Evolutionary conservation across 2,888 invertebrate genomes (phyloP).

Genomic region (Drosophila barbarae): DNA sequence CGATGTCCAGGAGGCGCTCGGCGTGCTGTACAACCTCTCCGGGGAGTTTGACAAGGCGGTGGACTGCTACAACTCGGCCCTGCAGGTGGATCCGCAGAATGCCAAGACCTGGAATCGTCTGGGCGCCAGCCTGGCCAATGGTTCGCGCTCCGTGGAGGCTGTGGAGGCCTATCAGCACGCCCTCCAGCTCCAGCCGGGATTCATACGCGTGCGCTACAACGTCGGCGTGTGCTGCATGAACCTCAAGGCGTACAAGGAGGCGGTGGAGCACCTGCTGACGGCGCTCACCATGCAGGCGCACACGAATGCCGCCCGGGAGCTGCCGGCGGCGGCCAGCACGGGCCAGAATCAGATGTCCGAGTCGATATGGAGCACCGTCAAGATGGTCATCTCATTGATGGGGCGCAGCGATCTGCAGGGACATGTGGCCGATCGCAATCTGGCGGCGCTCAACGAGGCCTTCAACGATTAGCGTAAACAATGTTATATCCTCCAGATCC

Average conservation of each 20-base stretch:
- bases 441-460: slow-evolving; percentile 83
- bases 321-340: slow-evolving; percentile 82
- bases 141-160: slow-evolving; percentile 96
- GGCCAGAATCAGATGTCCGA: slow-evolving; percentile 87
- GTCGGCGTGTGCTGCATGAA: slow-evolving; percentile 99
- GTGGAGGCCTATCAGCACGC: slow-evolving; percentile 97
- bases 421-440: slow-evolving; percentile 83
- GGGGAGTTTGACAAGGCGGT: slow-evolving; percentile 97
- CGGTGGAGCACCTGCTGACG: slow-evolving; percentile 95
- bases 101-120: slow-evolving; percentile 97
- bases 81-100: slow-evolving; percentile 88
- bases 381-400: slow-evolving; percentile 92
- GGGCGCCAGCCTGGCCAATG: slow-evolving; percentile 98
- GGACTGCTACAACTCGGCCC: slow-evolving; percentile 95
- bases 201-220: slow-evolving; percentile 97
- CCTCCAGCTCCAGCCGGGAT: slow-evolving; percentile 94
- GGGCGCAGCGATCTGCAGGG: slow-evolving; percentile 84
- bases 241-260: slow-evolving; percentile 94
- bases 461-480: slow-evolving; percentile 75
- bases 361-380: slow-evolving; percentile 95
- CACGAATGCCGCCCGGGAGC: slow-evolving; percentile 80
- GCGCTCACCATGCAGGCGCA: slow-evolving; percentile 95
- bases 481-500: background rate
- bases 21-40: slow-evolving; percentile 96
- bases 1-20: slow-evolving; percentile 95